Conservation (phyloP, 2,113 vertebrate genomes). For the Phyllostomus hastatus region DNA sequence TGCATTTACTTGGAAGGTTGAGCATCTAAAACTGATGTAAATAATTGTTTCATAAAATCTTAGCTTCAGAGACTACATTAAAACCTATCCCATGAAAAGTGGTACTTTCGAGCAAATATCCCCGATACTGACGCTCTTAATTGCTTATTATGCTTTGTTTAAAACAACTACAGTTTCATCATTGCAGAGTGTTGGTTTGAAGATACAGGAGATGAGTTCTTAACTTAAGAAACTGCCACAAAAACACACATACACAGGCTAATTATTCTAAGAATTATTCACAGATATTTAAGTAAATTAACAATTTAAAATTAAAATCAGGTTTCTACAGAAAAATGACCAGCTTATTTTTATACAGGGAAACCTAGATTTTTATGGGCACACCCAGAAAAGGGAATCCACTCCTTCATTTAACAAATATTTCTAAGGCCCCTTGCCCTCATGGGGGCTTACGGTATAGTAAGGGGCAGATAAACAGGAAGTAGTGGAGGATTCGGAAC, state of each 20-base stretch:
- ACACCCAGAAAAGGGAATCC: background rate
- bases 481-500: background rate
- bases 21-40: background rate
- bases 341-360: background rate
- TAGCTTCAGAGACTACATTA: background rate
- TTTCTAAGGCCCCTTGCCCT: background rate
- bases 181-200: background rate
- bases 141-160: background rate
- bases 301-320: conserved; percentile 4
- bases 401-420: background rate
- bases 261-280: background rate
- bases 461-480: background rate
- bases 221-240: background rate
- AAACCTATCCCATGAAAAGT: background rate
- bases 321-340: background rate
- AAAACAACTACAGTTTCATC: background rate
- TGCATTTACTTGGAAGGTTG: background rate
- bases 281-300: background rate
- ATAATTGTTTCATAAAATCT: background rate
- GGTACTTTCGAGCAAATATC: background rate
- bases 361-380: background rate
- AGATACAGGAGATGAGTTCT: background rate
- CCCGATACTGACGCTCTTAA: background rate
- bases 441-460: background rate
- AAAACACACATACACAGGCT: background rate